Evolutionary conservation across 2,888 invertebrate genomes (phyloP).

Genomic region (Aproaerema taeniolella): DNA sequence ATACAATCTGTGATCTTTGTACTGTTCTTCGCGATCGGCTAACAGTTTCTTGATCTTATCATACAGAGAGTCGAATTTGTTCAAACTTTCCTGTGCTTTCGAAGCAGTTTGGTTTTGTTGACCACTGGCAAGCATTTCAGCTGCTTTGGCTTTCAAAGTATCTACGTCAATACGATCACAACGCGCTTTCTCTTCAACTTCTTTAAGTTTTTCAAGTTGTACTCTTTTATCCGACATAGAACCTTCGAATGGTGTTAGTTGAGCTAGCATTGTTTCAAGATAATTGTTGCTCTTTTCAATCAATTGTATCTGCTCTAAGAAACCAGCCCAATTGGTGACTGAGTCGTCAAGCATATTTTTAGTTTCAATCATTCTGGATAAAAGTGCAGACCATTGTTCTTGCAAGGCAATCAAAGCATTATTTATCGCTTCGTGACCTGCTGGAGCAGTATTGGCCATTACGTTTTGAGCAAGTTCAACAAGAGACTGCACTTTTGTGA

Average conservation of each 20-base stretch:
- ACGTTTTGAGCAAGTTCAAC: conserved; percentile 95
- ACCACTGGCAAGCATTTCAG: conserved; percentile 90
- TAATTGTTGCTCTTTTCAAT: conserved; percentile 89
- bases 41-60: conserved; percentile 87
- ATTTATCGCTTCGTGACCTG: conserved; percentile 92
- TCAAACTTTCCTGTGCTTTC: conserved; percentile 90
- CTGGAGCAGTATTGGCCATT: conserved; percentile 92
- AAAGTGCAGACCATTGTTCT: conserved; percentile 92
- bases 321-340: conserved; percentile 93
- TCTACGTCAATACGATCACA: conserved; percentile 95
- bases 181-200: conserved; percentile 90
- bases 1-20: conserved; percentile 91
- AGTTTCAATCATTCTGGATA: conserved; percentile 93
- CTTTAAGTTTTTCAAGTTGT: conserved; percentile 90
- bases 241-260: conserved; percentile 85
- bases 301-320: conserved; percentile 91
- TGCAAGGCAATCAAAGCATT: conserved; percentile 88
- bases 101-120: conserved; percentile 89
- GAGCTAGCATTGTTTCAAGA: conserved; percentile 84
- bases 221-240: conserved; percentile 91
- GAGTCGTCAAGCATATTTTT: conserved; percentile 92
- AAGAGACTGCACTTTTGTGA: conserved; percentile 89
- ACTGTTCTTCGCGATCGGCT: conserved; percentile 89
- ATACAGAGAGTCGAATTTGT: conserved; percentile 88
- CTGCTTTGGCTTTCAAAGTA: conserved; percentile 87